These are phyloP conservation scores for Agrochola lota DNA, from an alignment of 2,888 invertebrate genomes.

Conservation along the genomic window DNA sequence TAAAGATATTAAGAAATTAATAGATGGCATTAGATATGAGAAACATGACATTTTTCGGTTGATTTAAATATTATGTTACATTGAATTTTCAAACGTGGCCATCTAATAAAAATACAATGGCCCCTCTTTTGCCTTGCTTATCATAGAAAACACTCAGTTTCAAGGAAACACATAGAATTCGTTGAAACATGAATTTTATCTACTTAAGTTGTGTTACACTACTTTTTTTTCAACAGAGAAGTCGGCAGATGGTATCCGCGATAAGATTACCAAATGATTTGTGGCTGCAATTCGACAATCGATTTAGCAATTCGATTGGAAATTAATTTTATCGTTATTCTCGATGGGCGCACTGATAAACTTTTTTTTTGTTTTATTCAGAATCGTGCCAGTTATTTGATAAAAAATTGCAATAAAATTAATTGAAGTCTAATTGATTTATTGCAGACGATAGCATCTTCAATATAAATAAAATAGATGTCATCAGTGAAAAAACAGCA, in stretches of 20 bases:
- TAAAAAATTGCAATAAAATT: not conserved
- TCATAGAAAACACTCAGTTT: constrained; percentile 40
- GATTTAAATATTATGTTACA: too few relatives aligned
- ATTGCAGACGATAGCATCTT: constrained; percentile 11
- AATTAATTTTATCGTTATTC: constrained; percentile 53
- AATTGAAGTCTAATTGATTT: constrained; percentile 1
- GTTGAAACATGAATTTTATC: constrained; percentile 47
- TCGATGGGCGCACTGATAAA: constrained; percentile 27
- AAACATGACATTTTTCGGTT: not conserved
- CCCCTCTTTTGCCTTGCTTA: constrained; percentile 26
- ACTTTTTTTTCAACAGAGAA: constrained; percentile 13
- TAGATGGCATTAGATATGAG: not conserved
- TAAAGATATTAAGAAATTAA: too few relatives aligned
- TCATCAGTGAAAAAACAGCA: constrained; percentile 5
- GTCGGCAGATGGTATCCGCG: constrained; percentile 62
- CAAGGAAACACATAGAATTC: constrained; percentile 31
- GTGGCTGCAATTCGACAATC: constrained; percentile 60
- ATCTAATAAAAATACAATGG: constrained; percentile 1
- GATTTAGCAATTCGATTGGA: constrained; percentile 52
- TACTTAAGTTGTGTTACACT: not conserved
- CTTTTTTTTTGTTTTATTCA: constrained; percentile 16
- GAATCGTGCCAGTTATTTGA: not conserved
- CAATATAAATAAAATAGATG: constrained; percentile 1
- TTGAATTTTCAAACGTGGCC: too few relatives aligned
- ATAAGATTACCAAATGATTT: constrained; percentile 64